Evolutionary conservation across 2,797 vertebrate species (phyloP), one percentile per base, ranked within the genome.

Genomic region (Danio jaintianensis): DNA sequence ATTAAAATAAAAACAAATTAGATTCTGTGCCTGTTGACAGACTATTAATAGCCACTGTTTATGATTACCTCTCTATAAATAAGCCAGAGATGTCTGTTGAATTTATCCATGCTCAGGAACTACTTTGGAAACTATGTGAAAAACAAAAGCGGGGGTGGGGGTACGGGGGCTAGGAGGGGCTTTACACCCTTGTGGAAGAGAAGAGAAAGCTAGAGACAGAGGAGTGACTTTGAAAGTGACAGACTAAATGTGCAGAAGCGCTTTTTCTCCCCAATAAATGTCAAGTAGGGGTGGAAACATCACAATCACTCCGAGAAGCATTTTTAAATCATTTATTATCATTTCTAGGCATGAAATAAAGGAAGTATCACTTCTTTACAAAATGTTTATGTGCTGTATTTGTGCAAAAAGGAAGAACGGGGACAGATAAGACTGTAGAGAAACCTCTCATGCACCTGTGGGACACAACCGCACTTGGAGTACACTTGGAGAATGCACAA

Each of bases 301-400:
- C 42, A 55, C 18, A 29, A 10, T 78, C 62, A 77, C 85, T 66
- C 85, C 84, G 83, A 80, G 86, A 87, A 90, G 89, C 70, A 81
- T 86, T 88, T 88, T 87, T 90, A 92, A 91, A 93, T 92, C 92
- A 79, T 90, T 90, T 79, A 79, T 81, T 87, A 82, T 81, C 74
- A 86, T 87, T 83, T 89, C 90, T 88, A 90, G 84, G 91, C 91
- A 92, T 89, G 86, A 92, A 91, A 92, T 89, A 90, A 92, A 88
- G 86, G 89, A 84, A 80, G 53, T 59, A 59, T 85, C 80, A 71
- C 50, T 83, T 87, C 85, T 88, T 89, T 92, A 92, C 89, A 92
- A 92, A 94, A 94, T 88, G 66, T 82, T 77, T 89, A 78, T 69
- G 87, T 86, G 87, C 91, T 71, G 18, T 82, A 89, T 88, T 82